Evolutionary conservation across 2,888 invertebrate genomes (phyloP).

Genomic region (Anthrax anthrax): DNA sequence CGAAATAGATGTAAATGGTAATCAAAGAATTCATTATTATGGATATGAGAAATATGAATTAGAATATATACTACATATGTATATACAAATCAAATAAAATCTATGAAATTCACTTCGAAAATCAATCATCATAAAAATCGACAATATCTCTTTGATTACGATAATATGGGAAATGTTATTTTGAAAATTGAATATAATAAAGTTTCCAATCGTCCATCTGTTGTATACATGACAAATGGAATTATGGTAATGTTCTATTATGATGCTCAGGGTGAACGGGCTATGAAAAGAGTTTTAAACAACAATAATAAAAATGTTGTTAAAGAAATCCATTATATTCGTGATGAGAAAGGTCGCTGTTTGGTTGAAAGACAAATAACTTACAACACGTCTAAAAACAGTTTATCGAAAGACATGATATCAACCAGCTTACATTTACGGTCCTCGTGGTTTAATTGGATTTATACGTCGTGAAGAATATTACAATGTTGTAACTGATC

Average conservation of each 20-base stretch:
- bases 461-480: slow-evolving; percentile 10
- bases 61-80: too few relatives aligned
- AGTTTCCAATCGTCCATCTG: slow-evolving; percentile 5
- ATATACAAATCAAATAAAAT: too few relatives aligned
- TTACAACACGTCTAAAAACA: slow-evolving; percentile 1
- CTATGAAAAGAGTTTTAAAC: slow-evolving; percentile 2
- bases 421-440: slow-evolving; percentile 7
- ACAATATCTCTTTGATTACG: slow-evolving; percentile 8
- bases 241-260: slow-evolving; percentile 2
- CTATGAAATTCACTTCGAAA: too few relatives aligned
- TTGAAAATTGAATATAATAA: slow-evolving; percentile 13
- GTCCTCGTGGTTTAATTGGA: slow-evolving; percentile 4
- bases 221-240: slow-evolving; percentile 4
- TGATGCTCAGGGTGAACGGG: slow-evolving; percentile 6
- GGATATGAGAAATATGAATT: too few relatives aligned
- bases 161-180: slow-evolving; percentile 14
- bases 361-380: slow-evolving; percentile 6
- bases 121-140: too few relatives aligned
- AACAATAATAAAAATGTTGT: not conserved
- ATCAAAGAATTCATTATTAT: too few relatives aligned
- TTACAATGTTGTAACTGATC: slow-evolving; percentile 13
- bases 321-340: slow-evolving; percentile 8
- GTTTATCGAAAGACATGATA: not conserved
- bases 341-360: slow-evolving; percentile 5
- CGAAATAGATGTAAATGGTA: too few relatives aligned